Base-by-base conservation (phyloP, 1,140 invertebrate genomes). In the Polyergus mexicanus region DNA sequence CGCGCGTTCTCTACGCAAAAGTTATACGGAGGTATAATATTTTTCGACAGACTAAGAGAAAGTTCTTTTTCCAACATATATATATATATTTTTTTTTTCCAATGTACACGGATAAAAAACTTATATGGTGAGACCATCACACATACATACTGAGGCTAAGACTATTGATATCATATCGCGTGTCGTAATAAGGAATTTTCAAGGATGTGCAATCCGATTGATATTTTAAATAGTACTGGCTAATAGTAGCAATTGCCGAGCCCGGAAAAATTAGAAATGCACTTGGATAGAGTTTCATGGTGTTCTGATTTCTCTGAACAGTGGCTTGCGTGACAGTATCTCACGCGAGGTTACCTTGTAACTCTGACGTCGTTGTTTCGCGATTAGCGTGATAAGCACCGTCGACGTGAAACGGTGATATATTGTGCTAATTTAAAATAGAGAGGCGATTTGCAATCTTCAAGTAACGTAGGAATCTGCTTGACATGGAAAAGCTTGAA, bases 361-460 rank as follows among this genome's bases (percentile, higher is more conserved):
- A 74, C 56, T 83, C 78, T 74, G 68, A 83, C 78, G 54, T 83
- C 68, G 78, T 41, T 83, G 54, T 62, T 83, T 83, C 78, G 47
- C 16, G 68, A 83, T 83, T 83, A 83, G 54, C 65, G 56, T 54
- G 78, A 81, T 81, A 81, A 81, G 65, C 51, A 71, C 38, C 41
- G 78, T 74, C 66, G 78, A 83, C 78, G 60, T 69, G 68, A 56
- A 72, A 81, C 32, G 19, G 13, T 68, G 76, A 80, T 80, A 68
- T 80, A 80, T 54, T 32, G 44, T 38, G 63, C 63, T 32, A 69
- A 13, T 41, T 44, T 81, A 72, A 81, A 44, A 72, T 69, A 81
- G 51, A 81, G 78, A 58, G 22, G 22, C 66, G 78, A 80, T 69
- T 68, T 54, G 22, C 19, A 16, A 80, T 80, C 76, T 68, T 80